Base-by-base conservation (phyloP, 2,797 vertebrate genomes). In the Eurystomus glaucurus region DNA sequence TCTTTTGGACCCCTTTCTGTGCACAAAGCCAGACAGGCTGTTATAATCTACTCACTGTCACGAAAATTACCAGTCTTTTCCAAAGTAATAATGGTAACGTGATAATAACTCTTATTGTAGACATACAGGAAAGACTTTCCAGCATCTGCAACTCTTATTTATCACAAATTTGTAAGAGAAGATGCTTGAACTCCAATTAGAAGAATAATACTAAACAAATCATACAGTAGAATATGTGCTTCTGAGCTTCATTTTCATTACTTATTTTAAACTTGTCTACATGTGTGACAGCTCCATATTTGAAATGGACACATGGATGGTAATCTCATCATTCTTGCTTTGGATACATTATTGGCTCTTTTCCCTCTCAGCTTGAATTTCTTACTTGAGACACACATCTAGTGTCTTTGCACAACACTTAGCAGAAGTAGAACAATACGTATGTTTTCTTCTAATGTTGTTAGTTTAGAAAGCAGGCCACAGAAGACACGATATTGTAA, bases 31-130 rank as follows among this genome's bases (percentile, higher is more conserved):
- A 90, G 64, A 85, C 93, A 82, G 29, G 16, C 71, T 93, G 85
- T 92, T 96, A 92, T 75, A 92, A 92, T 95, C 90, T 71, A 90
- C 90, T 92, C 79, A 57, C 72, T 94, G 90, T 85, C 95, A 93
- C 57, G 41, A 88, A 88, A 95, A 96, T 91, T 88, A 64, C 82
- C 52, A 88, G 45, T 75, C 85, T 90, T 92, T 92, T 66, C 88
- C 85, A 43, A 86, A 92, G 25, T 68, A 84, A 87, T 91, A 90
- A 92, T 81, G 87, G 65, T 45, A 95, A 91, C 6, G 6, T 1
- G 2, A 80, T 90, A 95, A 94, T 90, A 93, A 81, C 55, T 88
- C 57, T 20, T 87, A 57, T 78, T 93, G 61, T 57, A 71, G 57
- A 66, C 51, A 84, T 92, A 92, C 41, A 61, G 45, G 69, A 80